Conservation (phyloP, 2,888 invertebrate genomes). For the Apamea monoglypha region DNA sequence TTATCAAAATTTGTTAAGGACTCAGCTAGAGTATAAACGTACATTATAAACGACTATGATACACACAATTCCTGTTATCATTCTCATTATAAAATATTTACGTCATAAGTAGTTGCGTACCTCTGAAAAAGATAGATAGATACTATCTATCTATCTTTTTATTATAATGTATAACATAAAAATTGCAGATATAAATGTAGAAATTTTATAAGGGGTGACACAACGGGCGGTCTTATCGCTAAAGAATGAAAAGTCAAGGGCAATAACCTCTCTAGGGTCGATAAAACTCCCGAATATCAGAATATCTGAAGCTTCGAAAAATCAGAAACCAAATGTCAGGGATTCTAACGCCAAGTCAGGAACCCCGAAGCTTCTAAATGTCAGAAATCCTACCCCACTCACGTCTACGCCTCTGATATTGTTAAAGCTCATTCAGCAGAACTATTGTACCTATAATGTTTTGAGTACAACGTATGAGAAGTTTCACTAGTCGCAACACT, state of each 20-base stretch:
- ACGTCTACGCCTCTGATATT: not conserved
- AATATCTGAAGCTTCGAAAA: not conserved
- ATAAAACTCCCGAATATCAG: not conserved
- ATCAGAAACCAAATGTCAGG: not conserved
- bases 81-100: not conserved
- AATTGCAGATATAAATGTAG: not conserved
- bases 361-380: not conserved
- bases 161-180: not conserved
- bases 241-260: not conserved
- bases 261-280: not conserved
- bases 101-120: not conserved
- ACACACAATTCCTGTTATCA: not conserved
- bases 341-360: not conserved
- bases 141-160: not conserved
- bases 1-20: not conserved
- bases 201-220: not conserved
- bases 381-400: constrained; percentile 10
- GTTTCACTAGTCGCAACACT: constrained; percentile 59
- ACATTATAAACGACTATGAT: not conserved
- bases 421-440: constrained; percentile 49
- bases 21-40: not conserved
- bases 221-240: not conserved
- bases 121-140: not conserved
- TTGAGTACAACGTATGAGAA: constrained; percentile 53
- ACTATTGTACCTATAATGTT: constrained; percentile 30